phyloP scores from a whole-genome alignment of 2,797 vertebrate genomes.

The Mormyrops attenuatus region DNA sequence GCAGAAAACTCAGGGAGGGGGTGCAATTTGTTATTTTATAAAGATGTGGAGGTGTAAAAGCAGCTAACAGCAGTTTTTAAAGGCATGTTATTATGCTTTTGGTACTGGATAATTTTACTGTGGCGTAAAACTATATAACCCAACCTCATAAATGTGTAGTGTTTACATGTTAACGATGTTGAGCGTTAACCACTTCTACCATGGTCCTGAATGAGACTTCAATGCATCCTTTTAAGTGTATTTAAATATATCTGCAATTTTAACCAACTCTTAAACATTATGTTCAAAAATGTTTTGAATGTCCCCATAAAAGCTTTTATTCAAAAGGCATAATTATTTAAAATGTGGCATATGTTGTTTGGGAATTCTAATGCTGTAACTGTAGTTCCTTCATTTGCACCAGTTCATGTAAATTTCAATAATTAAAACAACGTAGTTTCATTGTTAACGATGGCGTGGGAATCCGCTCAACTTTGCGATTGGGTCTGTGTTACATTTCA shows the following conservation, averaged over 20 bases:
- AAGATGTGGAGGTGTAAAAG: not conserved
- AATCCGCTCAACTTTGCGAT: not conserved
- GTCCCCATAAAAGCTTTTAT: not conserved
- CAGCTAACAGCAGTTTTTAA: not conserved
- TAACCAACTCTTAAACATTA: not conserved
- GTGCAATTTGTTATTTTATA: not conserved
- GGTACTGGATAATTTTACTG: not conserved
- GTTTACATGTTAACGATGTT: not conserved
- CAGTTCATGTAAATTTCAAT: not conserved
- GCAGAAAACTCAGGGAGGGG: not conserved
- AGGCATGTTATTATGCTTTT: not conserved
- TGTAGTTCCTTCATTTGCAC: not conserved
- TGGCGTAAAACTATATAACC: not conserved
- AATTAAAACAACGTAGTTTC: not conserved
- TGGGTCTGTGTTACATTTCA: not conserved
- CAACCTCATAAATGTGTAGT: not conserved
- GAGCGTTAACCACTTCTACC: not conserved
- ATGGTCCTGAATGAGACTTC: not conserved
- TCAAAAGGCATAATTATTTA: not conserved
- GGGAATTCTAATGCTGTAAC: not conserved
- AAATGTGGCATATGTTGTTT: not conserved
- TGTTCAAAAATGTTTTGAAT: slow-evolving; percentile 1
- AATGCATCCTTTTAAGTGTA: not conserved
- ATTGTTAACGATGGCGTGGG: not conserved
- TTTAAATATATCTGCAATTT: not conserved